phyloP scores from a whole-genome alignment of 2,113 vertebrate genomes.

The Zapornia atra region DNA sequence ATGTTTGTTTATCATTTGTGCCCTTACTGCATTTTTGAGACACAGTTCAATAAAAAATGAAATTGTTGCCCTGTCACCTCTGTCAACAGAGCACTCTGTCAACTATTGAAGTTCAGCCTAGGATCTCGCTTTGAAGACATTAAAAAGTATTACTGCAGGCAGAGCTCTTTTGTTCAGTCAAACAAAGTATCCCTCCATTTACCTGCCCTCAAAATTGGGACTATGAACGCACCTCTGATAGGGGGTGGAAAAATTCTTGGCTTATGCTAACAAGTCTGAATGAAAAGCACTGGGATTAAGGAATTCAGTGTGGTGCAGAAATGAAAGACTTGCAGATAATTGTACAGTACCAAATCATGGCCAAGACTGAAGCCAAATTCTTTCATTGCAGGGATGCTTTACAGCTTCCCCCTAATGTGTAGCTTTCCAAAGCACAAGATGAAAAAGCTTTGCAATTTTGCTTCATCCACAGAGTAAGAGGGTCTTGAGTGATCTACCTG shows the following conservation, averaged over 20 bases:
- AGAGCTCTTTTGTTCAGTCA: background rate
- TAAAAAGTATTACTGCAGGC: background rate
- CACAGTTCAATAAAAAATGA: background rate
- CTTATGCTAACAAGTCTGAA: background rate
- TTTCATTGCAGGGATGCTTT: background rate
- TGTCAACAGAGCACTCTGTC: background rate
- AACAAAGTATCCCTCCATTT: slow-evolving; percentile 2
- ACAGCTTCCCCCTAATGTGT: background rate
- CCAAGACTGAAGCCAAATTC: background rate
- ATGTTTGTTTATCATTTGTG: background rate
- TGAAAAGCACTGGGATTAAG: background rate
- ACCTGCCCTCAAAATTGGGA: background rate
- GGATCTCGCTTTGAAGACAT: background rate
- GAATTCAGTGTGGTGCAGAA: background rate
- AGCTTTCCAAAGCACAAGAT: background rate
- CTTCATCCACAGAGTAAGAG: background rate
- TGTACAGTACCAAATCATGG: background rate
- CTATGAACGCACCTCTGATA: background rate
- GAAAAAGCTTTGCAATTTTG: background rate
- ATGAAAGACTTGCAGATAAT: background rate
- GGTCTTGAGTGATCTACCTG: background rate
- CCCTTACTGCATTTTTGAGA: slow-evolving; percentile 24
- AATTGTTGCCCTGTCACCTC: background rate
- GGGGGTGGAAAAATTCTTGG: background rate
- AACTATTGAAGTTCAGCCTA: background rate